These are phyloP conservation scores for Trachythela sp. DNA, from an alignment of 64 coral and sea anemone genomes.

Conservation along the genomic window DNA sequence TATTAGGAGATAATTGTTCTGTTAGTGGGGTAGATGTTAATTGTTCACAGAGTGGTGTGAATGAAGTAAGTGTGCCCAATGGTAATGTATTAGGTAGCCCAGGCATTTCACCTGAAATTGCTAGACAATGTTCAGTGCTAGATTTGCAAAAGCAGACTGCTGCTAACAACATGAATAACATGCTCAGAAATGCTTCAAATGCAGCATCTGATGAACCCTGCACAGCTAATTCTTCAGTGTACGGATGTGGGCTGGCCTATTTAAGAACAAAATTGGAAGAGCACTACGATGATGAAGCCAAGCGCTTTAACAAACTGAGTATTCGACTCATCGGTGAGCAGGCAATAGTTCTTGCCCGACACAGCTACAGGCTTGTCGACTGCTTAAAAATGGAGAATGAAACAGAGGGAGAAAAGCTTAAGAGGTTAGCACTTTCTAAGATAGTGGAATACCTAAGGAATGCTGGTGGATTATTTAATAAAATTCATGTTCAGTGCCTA, in stretches of 20 bases:
- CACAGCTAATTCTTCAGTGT: neutral
- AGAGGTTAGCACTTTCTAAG: neutral
- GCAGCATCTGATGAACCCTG: neutral
- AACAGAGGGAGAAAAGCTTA: neutral
- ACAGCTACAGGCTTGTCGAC: no score
- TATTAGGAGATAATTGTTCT: neutral
- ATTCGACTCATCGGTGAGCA: no score
- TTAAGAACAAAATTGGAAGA: neutral
- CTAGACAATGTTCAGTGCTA: no score
- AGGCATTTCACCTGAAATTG: no score
- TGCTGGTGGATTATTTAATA: neutral
- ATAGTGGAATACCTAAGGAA: neutral
- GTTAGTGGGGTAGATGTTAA: neutral
- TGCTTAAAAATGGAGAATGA: neutral
- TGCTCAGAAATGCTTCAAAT: neutral
- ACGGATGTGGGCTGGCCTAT: neutral
- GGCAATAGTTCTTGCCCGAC: no score
- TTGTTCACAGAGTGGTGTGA: neutral
- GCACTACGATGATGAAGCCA: neutral
- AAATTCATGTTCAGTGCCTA: no score
- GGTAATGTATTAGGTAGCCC: no score
- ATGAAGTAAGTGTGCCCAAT: no score
- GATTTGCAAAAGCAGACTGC: neutral
- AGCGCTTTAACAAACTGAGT: neutral
- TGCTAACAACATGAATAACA: no score